A percentile compares a stretch with the other conserved stretches of the same genome.
These are phyloP conservation scores for Ivindomyrus marchei DNA, from an alignment of 2,113 vertebrate species.

Conservation along the genomic window DNA sequence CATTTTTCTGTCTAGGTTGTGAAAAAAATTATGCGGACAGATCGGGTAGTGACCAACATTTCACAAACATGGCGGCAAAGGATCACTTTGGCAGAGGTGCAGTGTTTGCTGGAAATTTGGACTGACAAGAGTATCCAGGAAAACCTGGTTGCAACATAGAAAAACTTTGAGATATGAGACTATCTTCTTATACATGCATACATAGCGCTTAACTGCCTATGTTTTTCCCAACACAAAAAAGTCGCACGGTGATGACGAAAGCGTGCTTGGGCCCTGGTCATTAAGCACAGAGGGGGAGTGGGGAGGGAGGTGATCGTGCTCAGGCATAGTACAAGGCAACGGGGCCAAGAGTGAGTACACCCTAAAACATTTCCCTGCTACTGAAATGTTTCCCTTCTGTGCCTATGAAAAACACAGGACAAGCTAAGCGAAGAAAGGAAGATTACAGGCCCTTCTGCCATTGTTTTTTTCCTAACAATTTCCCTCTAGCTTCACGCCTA, in stretches of 20 bases:
- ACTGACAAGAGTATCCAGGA: background rate
- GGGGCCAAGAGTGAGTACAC: background rate
- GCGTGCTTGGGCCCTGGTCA: background rate
- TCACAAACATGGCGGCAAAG: background rate
- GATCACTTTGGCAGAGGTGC: background rate
- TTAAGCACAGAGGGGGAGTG: background rate
- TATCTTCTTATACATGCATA: background rate
- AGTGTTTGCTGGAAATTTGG: background rate
- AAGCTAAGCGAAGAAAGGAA: background rate
- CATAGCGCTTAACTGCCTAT: background rate
- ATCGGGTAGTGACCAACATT: background rate
- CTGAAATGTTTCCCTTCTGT: background rate
- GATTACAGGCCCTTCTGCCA: background rate
- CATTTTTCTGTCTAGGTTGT: background rate
- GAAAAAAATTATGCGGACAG: background rate
- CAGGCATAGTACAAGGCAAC: background rate
- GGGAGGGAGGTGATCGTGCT: background rate
- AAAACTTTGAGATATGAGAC: background rate
- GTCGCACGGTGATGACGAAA: background rate
- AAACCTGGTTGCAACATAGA: background rate
- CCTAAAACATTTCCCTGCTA: background rate
- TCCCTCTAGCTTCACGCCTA: background rate
- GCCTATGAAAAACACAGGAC: background rate
- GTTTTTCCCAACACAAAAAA: background rate
- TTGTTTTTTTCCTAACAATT: background rate